These are phyloP conservation scores for Pterobdella sp. DNA, from an alignment of 2,888 invertebrate species.

Conservation along the genomic window DNA sequence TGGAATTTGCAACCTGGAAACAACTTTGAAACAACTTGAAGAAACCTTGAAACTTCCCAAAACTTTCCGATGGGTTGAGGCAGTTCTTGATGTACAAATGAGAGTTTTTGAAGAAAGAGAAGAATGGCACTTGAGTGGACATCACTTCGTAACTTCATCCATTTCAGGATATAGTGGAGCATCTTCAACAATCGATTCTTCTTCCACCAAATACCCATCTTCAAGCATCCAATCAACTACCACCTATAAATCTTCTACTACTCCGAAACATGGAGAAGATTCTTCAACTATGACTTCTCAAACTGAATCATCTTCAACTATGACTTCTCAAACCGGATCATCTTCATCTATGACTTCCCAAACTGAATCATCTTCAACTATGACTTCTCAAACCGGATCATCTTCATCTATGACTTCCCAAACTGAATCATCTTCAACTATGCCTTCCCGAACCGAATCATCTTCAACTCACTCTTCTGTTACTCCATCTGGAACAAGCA, in stretches of 20 bases:
- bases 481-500: not conserved
- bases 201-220: not conserved
- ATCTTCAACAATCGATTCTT: not conserved
- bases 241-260: not conserved
- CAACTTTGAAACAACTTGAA: not conserved
- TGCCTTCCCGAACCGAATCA: not conserved
- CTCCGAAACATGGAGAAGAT: too few relatives aligned
- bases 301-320: not conserved
- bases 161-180: not conserved
- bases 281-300: not conserved
- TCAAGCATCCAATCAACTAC: not conserved
- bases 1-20: not conserved
- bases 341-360: not conserved
- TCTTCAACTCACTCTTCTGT: not conserved
- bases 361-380: not conserved
- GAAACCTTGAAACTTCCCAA: not conserved
- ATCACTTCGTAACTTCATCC: not conserved
- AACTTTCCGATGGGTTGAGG: not conserved
- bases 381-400: not conserved
- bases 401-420: not conserved
- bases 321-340: not conserved
- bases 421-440: not conserved
- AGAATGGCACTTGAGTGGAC: slow-evolving; percentile 10
- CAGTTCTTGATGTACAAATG: not conserved
- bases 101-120: not conserved